phyloP scores from a whole-genome alignment of 2,797 vertebrate species.

The Acridotheres tristis region DNA sequence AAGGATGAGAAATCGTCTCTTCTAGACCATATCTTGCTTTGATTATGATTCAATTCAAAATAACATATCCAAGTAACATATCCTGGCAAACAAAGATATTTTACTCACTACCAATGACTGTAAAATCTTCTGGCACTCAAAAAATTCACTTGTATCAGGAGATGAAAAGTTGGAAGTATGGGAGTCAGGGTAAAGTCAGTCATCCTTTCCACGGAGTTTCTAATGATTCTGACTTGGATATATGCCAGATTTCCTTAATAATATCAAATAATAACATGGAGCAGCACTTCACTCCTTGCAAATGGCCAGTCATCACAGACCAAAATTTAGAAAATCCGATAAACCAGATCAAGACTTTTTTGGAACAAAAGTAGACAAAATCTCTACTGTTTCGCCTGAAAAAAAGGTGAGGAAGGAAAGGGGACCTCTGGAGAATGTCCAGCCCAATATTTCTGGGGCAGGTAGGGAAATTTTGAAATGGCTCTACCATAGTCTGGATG shows the following conservation, averaged over 20 bases:
- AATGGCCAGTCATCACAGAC: background rate
- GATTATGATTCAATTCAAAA: background rate
- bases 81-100: background rate
- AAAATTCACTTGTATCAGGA: background rate
- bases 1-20: background rate
- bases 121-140: background rate
- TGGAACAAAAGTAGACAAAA: background rate
- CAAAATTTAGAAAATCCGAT: background rate
- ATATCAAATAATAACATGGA: background rate
- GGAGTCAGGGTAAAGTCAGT: background rate
- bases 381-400: background rate
- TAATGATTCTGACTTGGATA: background rate
- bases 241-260: background rate
- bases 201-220: background rate
- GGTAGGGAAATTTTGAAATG: background rate
- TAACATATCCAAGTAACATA: background rate
- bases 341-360: background rate
- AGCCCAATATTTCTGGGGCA: background rate
- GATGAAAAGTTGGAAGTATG: background rate
- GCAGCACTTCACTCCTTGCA: background rate
- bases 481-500: background rate
- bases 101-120: background rate
- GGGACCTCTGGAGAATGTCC: background rate
- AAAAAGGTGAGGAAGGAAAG: background rate
- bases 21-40: background rate